phyloP scores from a whole-genome alignment of 2,797 vertebrate genomes.

The Sebastes matsubarae region DNA sequence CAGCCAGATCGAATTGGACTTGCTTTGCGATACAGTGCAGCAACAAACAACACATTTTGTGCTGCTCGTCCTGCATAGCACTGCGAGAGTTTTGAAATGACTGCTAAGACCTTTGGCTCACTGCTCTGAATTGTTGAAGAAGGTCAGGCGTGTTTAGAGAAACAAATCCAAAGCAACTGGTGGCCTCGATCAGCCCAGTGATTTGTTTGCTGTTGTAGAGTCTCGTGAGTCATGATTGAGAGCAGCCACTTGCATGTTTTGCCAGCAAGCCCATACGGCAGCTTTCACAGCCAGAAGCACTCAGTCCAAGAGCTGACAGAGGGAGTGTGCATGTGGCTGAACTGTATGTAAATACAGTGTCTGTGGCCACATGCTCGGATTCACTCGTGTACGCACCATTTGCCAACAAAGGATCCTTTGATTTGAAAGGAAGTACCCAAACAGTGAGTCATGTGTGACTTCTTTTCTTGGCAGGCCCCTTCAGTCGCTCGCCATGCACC shows the following conservation, averaged over 20 bases:
- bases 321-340: constrained; percentile 2
- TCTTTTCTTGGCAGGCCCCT: constrained; percentile 23
- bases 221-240: constrained; percentile 47
- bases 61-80: background rate
- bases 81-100: background rate
- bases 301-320: constrained; percentile 32
- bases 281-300: constrained; percentile 48
- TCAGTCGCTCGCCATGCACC: background rate
- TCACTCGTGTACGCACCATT: constrained; percentile 4
- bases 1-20: background rate
- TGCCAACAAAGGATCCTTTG: constrained; percentile 12
- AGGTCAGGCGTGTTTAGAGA: constrained; percentile 11
- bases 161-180: constrained; percentile 3
- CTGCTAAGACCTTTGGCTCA: background rate
- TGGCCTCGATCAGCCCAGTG: constrained; percentile 22
- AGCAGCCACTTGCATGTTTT: constrained; percentile 38
- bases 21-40: background rate
- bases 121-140: background rate
- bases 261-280: constrained; percentile 56
- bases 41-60: too few species aligned
- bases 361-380: background rate
- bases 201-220: constrained; percentile 52
- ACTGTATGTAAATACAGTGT: constrained; percentile 28
- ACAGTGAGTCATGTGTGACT: constrained; percentile 35
- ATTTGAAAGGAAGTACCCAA: constrained; percentile 47